These are phyloP conservation scores for Pseudochirops corinnae DNA, from an alignment of 2,797 vertebrate species.

Conservation along the genomic window DNA sequence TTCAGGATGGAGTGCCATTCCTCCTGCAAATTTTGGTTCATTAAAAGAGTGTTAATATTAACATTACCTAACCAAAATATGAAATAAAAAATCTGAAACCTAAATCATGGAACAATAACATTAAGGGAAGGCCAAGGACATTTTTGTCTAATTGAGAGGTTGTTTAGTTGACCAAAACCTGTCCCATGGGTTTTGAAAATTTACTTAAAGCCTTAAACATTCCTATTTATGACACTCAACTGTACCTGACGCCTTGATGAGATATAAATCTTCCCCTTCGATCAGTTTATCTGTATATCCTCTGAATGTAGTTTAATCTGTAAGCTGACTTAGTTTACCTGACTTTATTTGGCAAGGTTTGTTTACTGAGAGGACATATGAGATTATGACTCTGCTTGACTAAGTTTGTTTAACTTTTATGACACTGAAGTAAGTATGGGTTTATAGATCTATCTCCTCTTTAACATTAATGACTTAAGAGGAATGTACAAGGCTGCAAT, in stretches of 20 bases:
- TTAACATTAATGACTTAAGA: background rate
- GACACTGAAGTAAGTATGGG: background rate
- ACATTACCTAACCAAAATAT: background rate
- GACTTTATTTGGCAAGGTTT: background rate
- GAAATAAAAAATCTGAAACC: background rate
- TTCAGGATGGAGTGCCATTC: background rate
- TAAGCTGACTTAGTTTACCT: background rate
- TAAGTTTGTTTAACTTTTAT: background rate
- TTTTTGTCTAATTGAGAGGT: background rate
- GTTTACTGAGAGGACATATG: background rate
- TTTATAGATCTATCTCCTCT: background rate
- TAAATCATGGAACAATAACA: background rate
- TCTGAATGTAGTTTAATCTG: background rate
- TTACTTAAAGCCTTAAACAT: background rate
- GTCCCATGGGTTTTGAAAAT: background rate
- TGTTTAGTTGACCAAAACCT: background rate
- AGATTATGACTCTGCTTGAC: background rate
- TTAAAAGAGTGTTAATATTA: background rate
- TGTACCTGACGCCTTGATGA: background rate
- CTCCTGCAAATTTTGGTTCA: background rate
- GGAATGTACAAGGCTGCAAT: background rate
- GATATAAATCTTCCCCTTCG: background rate
- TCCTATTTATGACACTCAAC: background rate
- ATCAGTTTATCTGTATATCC: background rate
- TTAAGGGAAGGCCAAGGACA: background rate